Evolutionary conservation across 2,888 invertebrate species (phyloP).

Genomic region (Calameuta pallipes): DNA sequence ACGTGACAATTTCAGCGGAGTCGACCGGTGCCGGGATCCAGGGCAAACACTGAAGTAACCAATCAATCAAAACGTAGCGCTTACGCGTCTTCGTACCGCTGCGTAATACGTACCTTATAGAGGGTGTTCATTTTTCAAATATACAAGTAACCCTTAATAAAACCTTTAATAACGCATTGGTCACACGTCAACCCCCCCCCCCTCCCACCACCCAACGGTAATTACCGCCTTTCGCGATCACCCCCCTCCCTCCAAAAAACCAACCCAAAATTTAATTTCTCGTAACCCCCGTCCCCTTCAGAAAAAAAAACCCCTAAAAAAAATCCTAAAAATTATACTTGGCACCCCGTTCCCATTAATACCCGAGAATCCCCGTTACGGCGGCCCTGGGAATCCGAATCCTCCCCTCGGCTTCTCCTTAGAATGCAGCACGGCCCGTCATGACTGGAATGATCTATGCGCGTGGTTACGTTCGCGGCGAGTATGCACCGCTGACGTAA

Average conservation of each 20-base stretch:
- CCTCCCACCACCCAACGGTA: background rate
- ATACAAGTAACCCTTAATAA: background rate
- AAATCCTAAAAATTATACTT: background rate
- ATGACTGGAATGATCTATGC: conserved; percentile 48
- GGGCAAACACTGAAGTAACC: conserved; percentile 64
- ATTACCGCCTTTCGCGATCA: background rate
- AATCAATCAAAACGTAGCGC: conserved; percentile 57
- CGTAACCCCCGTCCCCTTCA: no score
- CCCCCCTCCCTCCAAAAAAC: background rate
- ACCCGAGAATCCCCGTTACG: background rate
- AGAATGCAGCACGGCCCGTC: conserved; percentile 37
- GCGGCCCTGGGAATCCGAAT: background rate
- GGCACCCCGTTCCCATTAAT: background rate
- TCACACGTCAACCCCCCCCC: no score
- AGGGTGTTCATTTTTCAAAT: conserved; percentile 8
- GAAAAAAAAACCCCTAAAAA: no score
- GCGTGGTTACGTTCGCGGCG: conserved; percentile 46
- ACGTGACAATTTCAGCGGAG: conserved; percentile 61
- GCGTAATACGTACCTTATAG: conserved; percentile 12
- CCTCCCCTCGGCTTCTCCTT: conserved; percentile 39
- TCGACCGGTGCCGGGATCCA: conserved; percentile 58
- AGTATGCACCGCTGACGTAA: conserved; percentile 53
- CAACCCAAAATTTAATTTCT: background rate
- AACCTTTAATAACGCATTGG: no score
- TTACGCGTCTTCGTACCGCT: conserved; percentile 47